Evolutionary conservation across 1,140 invertebrate genomes (phyloP).

Genomic region (Anastrepha obliqua): DNA sequence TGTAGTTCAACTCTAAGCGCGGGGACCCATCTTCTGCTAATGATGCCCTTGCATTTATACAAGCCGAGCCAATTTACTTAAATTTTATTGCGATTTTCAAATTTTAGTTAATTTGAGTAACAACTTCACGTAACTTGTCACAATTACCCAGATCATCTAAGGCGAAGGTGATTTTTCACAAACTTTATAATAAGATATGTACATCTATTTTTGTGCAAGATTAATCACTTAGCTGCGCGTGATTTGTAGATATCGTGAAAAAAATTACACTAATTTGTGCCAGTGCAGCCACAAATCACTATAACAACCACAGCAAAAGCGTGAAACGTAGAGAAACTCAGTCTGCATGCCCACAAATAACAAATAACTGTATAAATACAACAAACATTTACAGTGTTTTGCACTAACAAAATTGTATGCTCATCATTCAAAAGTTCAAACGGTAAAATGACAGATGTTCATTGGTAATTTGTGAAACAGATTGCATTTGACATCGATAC

Average conservation of each 20-base stretch:
- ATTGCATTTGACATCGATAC: constrained; percentile 31
- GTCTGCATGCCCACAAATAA: not conserved
- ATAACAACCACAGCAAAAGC: not conserved
- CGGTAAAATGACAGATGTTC: constrained; percentile 23
- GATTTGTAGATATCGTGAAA: constrained; percentile 14
- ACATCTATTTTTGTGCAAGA: not conserved
- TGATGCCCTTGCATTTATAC: not conserved
- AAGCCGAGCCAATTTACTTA: not conserved
- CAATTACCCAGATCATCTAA: constrained; percentile 21
- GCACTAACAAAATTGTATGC: not conserved
- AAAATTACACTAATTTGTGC: constrained; percentile 51
- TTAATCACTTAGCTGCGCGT: constrained; percentile 21
- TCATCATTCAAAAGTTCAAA: constrained; percentile 43
- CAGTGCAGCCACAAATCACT: constrained; percentile 6
- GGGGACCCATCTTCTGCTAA: too few relatives aligned
- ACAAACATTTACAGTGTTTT: not conserved
- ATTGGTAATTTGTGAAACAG: constrained; percentile 48
- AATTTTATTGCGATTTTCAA: not conserved
- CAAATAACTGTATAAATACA: not conserved
- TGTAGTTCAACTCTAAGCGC: too few relatives aligned
- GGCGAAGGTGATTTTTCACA: constrained; percentile 15
- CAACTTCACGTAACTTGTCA: constrained; percentile 1
- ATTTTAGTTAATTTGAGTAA: not conserved
- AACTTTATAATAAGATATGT: not conserved
- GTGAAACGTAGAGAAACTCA: not conserved